These are phyloP conservation scores for Microctenopoma stevenorrisi DNA, from an alignment of 2,797 vertebrate genomes.

Conservation along the genomic window DNA sequence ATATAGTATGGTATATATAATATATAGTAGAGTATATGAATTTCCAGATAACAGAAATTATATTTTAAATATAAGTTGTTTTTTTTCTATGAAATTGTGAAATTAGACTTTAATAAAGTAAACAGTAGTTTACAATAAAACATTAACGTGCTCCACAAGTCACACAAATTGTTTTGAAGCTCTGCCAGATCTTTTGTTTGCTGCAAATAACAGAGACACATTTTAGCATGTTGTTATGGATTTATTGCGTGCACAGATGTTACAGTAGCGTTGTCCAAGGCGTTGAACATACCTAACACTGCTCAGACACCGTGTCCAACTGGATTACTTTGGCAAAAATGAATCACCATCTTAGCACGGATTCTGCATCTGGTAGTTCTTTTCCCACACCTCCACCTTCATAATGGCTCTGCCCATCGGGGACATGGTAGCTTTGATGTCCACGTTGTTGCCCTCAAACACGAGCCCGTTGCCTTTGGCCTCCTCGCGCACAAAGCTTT, in stretches of 20 bases:
- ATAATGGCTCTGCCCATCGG: slow-evolving; percentile 69
- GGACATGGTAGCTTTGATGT: slow-evolving; percentile 73
- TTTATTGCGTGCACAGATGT: slow-evolving; percentile 57
- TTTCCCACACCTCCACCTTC: slow-evolving; percentile 81
- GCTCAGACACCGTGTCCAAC: background rate
- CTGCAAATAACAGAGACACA: slow-evolving; percentile 12
- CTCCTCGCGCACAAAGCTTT: slow-evolving; percentile 48
- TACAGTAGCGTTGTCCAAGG: slow-evolving; percentile 6
- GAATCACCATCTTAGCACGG: background rate
- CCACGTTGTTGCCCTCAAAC: slow-evolving; percentile 25
- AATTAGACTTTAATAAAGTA: background rate
- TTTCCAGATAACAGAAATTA: too few species aligned
- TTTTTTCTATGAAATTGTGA: too few species aligned
- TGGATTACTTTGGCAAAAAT: background rate
- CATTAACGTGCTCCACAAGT: background rate
- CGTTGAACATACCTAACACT: background rate
- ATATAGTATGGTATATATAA: too few species aligned
- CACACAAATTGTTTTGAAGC: background rate
- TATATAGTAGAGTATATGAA: too few species aligned
- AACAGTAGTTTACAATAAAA: background rate
- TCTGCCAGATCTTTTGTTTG: background rate
- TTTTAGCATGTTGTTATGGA: background rate
- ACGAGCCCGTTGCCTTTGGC: slow-evolving; percentile 40
- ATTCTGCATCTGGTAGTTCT: background rate
- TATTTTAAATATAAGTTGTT: too few species aligned